phyloP scores from a whole-genome alignment of 2,113 vertebrate species.

The Colaptes auratus region DNA sequence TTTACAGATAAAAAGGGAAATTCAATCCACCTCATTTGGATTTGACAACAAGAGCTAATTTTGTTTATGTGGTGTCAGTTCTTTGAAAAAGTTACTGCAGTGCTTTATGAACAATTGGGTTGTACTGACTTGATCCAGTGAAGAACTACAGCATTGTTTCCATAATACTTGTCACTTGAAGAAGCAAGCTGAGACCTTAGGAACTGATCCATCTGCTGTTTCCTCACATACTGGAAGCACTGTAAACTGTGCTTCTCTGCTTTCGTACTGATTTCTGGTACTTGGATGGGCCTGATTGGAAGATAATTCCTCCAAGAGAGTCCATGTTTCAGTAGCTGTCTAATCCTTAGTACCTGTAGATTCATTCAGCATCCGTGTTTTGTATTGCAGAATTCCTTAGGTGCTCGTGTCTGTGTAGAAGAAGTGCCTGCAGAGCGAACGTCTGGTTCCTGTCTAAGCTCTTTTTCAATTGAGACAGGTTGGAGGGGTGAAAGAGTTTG shows the following conservation, averaged over 20 bases:
- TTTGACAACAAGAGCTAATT: conserved; percentile 13
- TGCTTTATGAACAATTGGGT: background rate
- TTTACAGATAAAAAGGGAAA: background rate
- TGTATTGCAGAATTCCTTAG: conserved; percentile 59
- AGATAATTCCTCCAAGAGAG: background rate
- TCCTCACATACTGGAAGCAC: background rate
- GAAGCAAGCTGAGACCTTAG: background rate
- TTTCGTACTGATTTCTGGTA: background rate
- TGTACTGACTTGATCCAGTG: background rate
- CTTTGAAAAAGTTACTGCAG: background rate
- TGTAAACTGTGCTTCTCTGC: conserved; percentile 3
- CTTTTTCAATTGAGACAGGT: conserved; percentile 52
- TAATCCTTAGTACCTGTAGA: conserved; percentile 12
- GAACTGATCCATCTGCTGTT: background rate
- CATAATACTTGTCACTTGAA: background rate
- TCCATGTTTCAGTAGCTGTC: background rate
- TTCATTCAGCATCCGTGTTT: conserved; percentile 44
- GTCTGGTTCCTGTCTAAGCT: conserved; percentile 48
- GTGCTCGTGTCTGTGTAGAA: conserved; percentile 51
- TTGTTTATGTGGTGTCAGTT: background rate
- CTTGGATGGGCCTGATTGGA: background rate
- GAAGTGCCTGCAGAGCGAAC: conserved; percentile 12
- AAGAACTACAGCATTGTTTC: background rate
- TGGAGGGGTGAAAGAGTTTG: conserved; percentile 23
- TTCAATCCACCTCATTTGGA: background rate